A percentile compares a stretch with the other conserved stretches of the same genome.
phyloP scores from a whole-genome alignment of 37 sponge, comb jelly and placozoan species.

The Oscarella lobularis region DNA sequence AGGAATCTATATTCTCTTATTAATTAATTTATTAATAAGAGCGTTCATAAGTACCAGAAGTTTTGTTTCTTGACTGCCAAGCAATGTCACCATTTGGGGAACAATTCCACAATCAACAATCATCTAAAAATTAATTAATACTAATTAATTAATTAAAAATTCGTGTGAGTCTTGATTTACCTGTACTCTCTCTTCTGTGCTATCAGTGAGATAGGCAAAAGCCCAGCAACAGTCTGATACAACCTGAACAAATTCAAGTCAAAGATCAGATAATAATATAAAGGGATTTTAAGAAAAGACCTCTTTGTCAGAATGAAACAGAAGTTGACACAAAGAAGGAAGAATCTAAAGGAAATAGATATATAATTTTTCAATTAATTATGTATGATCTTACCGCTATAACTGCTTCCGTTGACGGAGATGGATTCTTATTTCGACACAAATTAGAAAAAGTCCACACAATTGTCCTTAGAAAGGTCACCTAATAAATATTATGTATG shows the following conservation, averaged over 20 bases:
- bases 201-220: slow-evolving; percentile 80
- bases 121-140: no score
- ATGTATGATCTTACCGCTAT: slow-evolving; percentile 61
- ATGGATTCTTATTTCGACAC: slow-evolving; percentile 90
- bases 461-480: slow-evolving; percentile 64
- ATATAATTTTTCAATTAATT: no score
- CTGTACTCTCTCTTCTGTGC: slow-evolving; percentile 71
- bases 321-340: slow-evolving; percentile 38
- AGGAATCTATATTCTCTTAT: slow-evolving; percentile 43
- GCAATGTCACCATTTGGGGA: background rate
- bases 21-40: no score
- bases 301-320: slow-evolving; percentile 41
- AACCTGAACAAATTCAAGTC: background rate
- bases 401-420: slow-evolving; percentile 71
- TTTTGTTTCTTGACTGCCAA: background rate
- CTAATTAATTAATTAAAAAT: no score
- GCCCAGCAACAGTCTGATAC: slow-evolving; percentile 72
- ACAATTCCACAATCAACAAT: background rate
- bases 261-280: background rate
- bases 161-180: no score
- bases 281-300: slow-evolving; percentile 3
- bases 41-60: background rate
- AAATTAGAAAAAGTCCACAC: slow-evolving; percentile 88
- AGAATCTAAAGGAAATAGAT: slow-evolving; percentile 36
- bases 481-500: no score